Conservation (phyloP, 2,113 vertebrate genomes). For the Coregonus clupeaformis region DNA sequence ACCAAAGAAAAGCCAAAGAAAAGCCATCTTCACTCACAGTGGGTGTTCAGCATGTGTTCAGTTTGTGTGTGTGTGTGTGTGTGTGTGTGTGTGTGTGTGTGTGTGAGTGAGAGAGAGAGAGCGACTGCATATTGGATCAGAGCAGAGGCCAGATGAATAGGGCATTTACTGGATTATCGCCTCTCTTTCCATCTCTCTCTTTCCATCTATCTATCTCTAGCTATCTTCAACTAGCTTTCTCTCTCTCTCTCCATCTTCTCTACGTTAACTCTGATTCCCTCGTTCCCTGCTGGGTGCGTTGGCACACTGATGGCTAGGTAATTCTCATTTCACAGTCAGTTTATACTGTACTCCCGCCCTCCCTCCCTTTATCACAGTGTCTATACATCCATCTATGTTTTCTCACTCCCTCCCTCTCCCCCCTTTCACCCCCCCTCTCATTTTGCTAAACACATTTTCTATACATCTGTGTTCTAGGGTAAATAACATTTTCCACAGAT, state of each 20-base stretch:
- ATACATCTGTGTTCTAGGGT: neutral
- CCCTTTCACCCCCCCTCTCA: neutral
- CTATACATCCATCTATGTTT: neutral
- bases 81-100: conserved; percentile 3
- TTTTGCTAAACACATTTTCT: conserved; percentile 1
- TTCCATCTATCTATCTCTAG: neutral
- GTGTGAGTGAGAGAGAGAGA: neutral
- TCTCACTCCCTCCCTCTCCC: conserved; percentile 10
- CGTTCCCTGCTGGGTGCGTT: conserved; percentile 2
- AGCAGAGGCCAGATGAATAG: conserved; percentile 54
- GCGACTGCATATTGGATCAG: conserved; percentile 23
- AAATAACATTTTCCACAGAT: conserved; percentile 68
- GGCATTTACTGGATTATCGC: conserved; percentile 40
- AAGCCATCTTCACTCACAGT: conserved; percentile 22
- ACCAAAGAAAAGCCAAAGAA: conserved; percentile 16
- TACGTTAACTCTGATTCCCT: neutral
- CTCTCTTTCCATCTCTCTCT: conserved; percentile 25
- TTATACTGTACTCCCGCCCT: neutral
- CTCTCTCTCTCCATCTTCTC: neutral
- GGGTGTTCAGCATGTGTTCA: neutral
- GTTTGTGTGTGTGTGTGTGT: neutral
- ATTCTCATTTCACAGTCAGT: conserved; percentile 47
- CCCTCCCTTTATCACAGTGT: neutral
- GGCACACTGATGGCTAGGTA: conserved; percentile 24
- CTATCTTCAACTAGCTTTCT: too few relatives aligned